These are phyloP conservation scores for Triplophysa yarkandensis DNA, from an alignment of 2,797 vertebrate species.

Conservation along the genomic window DNA sequence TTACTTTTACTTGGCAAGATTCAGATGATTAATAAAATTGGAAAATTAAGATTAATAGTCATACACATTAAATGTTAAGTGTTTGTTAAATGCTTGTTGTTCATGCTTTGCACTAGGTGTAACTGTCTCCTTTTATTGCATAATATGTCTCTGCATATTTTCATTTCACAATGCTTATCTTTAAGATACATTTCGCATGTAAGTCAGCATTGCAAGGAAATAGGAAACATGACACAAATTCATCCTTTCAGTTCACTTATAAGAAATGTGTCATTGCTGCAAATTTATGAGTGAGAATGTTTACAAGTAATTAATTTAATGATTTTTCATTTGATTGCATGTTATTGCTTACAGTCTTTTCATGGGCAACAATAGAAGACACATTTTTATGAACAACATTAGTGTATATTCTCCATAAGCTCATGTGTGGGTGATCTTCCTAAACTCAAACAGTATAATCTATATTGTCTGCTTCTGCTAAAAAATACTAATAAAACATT, in stretches of 20 bases:
- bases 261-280: not conserved
- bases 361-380: not conserved
- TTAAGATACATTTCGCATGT: not conserved
- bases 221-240: not conserved
- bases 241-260: not conserved
- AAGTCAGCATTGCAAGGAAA: not conserved
- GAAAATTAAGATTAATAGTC: too few relatives aligned
- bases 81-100: not conserved
- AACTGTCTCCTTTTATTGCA: not conserved
- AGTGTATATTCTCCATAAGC: not conserved
- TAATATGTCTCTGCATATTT: not conserved
- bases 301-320: slow-evolving; percentile 2
- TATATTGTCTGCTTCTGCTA: not conserved
- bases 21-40: too few relatives aligned
- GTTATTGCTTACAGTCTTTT: slow-evolving; percentile 11
- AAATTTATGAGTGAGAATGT: not conserved
- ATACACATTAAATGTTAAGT: not conserved
- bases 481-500: not conserved
- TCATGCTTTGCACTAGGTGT: not conserved
- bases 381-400: slow-evolving; percentile 10
- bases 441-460: slow-evolving; percentile 16
- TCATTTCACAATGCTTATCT: not conserved
- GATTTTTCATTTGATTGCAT: not conserved
- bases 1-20: too few relatives aligned
- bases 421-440: slow-evolving; percentile 31